Base-by-base conservation (phyloP, 2,888 invertebrate species). In the Melinaea marsaeus region DNA sequence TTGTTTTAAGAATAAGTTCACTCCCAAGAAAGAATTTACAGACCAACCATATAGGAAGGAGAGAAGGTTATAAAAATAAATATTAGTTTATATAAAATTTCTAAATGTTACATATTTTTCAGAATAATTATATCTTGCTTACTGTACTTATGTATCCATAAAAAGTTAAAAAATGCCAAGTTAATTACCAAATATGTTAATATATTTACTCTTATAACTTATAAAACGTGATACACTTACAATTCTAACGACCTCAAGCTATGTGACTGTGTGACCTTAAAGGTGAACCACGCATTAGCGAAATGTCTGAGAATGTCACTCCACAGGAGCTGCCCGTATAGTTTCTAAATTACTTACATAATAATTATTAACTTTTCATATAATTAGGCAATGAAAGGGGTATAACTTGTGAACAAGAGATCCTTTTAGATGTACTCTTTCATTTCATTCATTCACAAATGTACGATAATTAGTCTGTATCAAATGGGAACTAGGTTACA, bases 201-300 rank as follows among this genome's bases (percentile, higher is more conserved):
- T n/a, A 42, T 11, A 57, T 33, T 54, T 22, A 51, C 13, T 32
- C 55, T 37, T 42, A 42, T 42, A 42, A 42, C 9, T 9, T 9
- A 11, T 51, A 32, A 22, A 48, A 55, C 22, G 37, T 32, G 42
- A 46, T 57, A 32, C 22, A 55, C 51, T 65, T 62, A 68, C 64
- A 59, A 69, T 65, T 67, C 59, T 63, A 61, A 56, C 60, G 66
- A 64, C 71, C 71, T 70, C 67, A 70, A 69, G 42, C 42, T 42
- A 48, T 32, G 51, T 51, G 32, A 51, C 51, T 69, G 61, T 62
- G 51, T 69, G 66, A 70, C 70, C 70, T 71, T 69, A 66, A 66
- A 69, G 67, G 67, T 68, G 65, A 68, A 65, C 65, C 65, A 66
- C 59, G 63, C 67, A 61, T 65, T 64, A 60, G 63, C 62, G 51